phyloP scores from a whole-genome alignment of 1,140 invertebrate genomes.

The Gonioctena quinquepunctata region DNA sequence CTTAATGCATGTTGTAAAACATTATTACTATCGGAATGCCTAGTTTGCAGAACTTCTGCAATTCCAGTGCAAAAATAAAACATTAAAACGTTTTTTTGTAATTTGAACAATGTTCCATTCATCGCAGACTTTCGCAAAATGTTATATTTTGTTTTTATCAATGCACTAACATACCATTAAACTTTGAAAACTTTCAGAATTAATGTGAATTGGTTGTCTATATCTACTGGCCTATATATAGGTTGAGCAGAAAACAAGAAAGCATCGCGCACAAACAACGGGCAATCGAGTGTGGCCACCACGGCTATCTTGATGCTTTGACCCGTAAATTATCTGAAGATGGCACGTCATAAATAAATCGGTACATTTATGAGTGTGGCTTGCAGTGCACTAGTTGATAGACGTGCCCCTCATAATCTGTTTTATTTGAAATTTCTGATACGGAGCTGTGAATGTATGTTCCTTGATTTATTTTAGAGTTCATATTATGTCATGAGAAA shows the following conservation, averaged over 20 bases:
- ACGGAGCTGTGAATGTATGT: background rate
- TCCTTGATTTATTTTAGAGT: background rate
- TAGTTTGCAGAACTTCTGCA: too few relatives aligned
- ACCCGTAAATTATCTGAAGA: slow-evolving; percentile 51
- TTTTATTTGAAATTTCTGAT: slow-evolving; percentile 15
- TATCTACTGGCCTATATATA: too few relatives aligned
- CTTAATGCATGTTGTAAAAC: too few relatives aligned
- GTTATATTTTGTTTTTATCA: too few relatives aligned
- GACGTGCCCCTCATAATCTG: slow-evolving; percentile 44
- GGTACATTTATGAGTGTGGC: slow-evolving; percentile 49
- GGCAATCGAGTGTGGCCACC: slow-evolving; percentile 40
- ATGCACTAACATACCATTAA: too few relatives aligned
- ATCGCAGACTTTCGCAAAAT: too few relatives aligned
- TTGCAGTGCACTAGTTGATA: slow-evolving; percentile 37
- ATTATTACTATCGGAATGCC: too few relatives aligned
- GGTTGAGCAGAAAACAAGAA: background rate
- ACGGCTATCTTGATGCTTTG: slow-evolving; percentile 41
- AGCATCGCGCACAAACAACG: slow-evolving; percentile 21
- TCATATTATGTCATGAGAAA: background rate
- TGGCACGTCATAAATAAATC: slow-evolving; percentile 51
- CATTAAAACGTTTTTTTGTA: too few relatives aligned
- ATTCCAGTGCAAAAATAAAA: too few relatives aligned
- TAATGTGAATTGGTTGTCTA: too few relatives aligned
- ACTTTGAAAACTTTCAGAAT: too few relatives aligned
- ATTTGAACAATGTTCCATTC: too few relatives aligned